A percentile compares a stretch with the other conserved stretches of the same genome.
Evolutionary conservation across 2,113 vertebrate genomes (phyloP).

Genomic region (Micronycteris hirsuta): DNA sequence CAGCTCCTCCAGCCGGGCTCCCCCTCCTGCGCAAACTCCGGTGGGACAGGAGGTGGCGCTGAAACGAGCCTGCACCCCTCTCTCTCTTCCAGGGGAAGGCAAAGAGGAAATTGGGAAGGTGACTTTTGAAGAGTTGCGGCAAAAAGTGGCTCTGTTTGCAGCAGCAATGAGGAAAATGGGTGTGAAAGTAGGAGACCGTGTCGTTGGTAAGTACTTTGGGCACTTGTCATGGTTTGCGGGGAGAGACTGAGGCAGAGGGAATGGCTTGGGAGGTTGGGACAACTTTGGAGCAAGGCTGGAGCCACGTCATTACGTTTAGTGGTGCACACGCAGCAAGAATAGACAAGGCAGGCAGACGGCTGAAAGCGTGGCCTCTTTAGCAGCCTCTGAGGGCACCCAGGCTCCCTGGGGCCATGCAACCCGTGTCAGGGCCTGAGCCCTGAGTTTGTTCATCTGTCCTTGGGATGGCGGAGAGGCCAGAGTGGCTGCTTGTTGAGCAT

Average conservation of each 20-base stretch:
- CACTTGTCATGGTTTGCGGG: background rate
- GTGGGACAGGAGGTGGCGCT: background rate
- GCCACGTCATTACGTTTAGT: accelerated
- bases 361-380: background rate
- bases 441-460: too few relatives aligned
- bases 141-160: slow-evolving; percentile 91
- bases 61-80: background rate
- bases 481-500: background rate
- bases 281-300: background rate
- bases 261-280: background rate
- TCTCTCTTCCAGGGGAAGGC: slow-evolving; percentile 87
- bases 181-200: slow-evolving; percentile 89
- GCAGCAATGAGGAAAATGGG: slow-evolving; percentile 97
- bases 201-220: slow-evolving; percentile 88
- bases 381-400: background rate
- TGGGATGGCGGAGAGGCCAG: background rate
- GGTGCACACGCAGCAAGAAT: accelerated
- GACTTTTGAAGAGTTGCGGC: slow-evolving; percentile 90
- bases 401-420: background rate
- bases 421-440: background rate
- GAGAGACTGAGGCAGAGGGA: background rate
- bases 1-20: background rate
- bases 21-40: background rate
- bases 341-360: accelerated
- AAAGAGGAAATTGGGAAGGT: slow-evolving; percentile 94